Base-by-base conservation (phyloP, 2,797 vertebrate species). In the Myioborus melanocephalus region DNA sequence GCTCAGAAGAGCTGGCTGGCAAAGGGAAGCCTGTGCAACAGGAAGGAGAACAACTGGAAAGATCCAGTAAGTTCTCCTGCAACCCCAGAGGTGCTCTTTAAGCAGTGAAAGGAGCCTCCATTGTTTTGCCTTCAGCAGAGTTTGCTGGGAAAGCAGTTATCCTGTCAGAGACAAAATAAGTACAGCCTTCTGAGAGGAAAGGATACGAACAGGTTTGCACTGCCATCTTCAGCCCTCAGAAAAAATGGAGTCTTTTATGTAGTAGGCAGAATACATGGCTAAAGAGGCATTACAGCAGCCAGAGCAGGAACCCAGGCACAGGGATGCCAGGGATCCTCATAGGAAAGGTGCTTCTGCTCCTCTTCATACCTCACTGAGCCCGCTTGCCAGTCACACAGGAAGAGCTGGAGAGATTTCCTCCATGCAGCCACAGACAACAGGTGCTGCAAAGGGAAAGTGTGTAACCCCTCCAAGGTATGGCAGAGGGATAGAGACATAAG, bases 201-300 rank as follows among this genome's bases (percentile, higher is more conserved):
- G 32, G 61, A 56, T 63, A 88, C 32, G 7, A 65, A 46, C 28
- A 52, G 84, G 70, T 89, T 95, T 85, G 78, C 82, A 72, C 46
- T 91, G 83, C 83, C 59, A 69, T 88, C 77, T 95, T 95, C 87
- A 93, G 89, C 50, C 57, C 57, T 53, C 8, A n/a, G 41, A n/a
- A 41, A 87, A 88, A 90, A 63, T 6, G 26, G 81, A 84, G 63
- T 37, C 66, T 57, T 61, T 35, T 12, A 22, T 13, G 26, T 30
- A 43, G 50, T 3, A 35, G 39, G 17, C 47, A 72, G 70, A 65
- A 28, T 15, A 30, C 0, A 0, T 46, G 32, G 50, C 35, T 64
- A 12, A 35, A 35, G 8, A 10, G 12, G 22, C 14, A 32, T 70
- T 59, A 21, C 5, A 73, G 39, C 49, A 47, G 37, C 32, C 61